Evolutionary conservation across 2,797 vertebrate genomes (phyloP), one percentile per base, ranked within the genome.

Genomic region (Parauchenoglanis ngamensis): DNA sequence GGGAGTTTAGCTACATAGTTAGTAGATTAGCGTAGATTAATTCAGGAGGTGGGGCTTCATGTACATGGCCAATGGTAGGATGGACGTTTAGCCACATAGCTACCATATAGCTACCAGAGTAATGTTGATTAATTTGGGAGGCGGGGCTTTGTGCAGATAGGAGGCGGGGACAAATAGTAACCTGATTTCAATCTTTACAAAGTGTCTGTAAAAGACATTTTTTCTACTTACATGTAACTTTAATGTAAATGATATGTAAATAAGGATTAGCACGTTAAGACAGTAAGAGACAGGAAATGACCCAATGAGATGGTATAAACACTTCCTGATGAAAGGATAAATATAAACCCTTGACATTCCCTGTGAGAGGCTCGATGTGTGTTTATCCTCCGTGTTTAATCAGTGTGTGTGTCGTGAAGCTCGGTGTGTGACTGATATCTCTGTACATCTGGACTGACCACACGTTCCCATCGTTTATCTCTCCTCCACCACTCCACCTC

Each of bases 401-500:
- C 49, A 31, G 79, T n/a, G 59, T 81, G 57, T 40, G 73, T 76
- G 46, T 52, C 4, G 13, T 28, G n/a, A 67, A 31, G 65, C 63
- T 2, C 11, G n/a, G 19, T 57, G 75, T 79, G 57, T 82, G 61
- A 23, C 40, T 49, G 80, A 81, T 83, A 83, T 83, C 82, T 54
- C 56, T 49, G 31, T 73, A 28, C 54, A 61, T 77, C 72, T 52
- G 68, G 46, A n/a, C 80, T 65, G 61, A 84, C 73, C 86, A 70
- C 73, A 83, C 10, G 70, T 46, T 76, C 28, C 31, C 23, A n/a
- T 70, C 85, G 15, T 80, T 86, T 80, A 75, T 75, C 68, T 79
- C 52, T 44, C 75, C 8, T 21, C 46, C 52, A 49, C 28, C 75
- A 8, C 67, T 54, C 72, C 54, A 17, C 76, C 57, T 10, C 73